phyloP scores from a whole-genome alignment of 2,888 invertebrate species.

The Oithona nana region DNA sequence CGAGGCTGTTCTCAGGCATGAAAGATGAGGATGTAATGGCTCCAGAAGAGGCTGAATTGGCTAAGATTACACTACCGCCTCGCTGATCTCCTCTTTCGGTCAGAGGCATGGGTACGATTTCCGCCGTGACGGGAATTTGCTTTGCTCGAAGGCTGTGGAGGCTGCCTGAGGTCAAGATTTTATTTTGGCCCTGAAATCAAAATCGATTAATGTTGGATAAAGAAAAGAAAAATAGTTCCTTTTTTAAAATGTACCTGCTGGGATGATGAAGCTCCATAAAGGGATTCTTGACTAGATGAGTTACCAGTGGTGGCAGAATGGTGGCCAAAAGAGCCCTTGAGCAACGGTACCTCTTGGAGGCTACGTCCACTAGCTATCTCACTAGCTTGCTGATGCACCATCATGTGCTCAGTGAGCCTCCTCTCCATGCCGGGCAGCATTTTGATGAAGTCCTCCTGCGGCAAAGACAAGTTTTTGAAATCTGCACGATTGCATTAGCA shows the following conservation, averaged over 20 bases:
- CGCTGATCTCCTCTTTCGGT: too few relatives aligned
- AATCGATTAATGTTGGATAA: too few relatives aligned
- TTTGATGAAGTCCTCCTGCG: constrained; percentile 10
- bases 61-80: too few relatives aligned
- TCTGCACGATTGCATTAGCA: too few relatives aligned
- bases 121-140: background rate
- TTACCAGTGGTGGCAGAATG: background rate
- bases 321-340: constrained; percentile 3
- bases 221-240: too few relatives aligned
- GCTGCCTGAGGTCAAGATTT: background rate
- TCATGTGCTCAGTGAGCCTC: background rate
- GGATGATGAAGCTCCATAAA: background rate
- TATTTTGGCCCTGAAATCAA: too few relatives aligned
- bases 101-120: background rate
- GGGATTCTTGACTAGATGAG: background rate
- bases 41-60: background rate
- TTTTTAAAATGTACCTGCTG: too few relatives aligned
- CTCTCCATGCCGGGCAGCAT: constrained; percentile 9
- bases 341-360: background rate
- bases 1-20: too few relatives aligned
- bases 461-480: background rate
- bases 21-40: background rate
- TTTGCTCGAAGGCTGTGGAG: background rate
- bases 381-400: background rate
- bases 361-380: background rate